Percentiles rank a stretch among this genome's conserved stretches.
phyloP scores from a whole-genome alignment of 2,888 invertebrate genomes.

The Tricholauxania praeusta region DNA sequence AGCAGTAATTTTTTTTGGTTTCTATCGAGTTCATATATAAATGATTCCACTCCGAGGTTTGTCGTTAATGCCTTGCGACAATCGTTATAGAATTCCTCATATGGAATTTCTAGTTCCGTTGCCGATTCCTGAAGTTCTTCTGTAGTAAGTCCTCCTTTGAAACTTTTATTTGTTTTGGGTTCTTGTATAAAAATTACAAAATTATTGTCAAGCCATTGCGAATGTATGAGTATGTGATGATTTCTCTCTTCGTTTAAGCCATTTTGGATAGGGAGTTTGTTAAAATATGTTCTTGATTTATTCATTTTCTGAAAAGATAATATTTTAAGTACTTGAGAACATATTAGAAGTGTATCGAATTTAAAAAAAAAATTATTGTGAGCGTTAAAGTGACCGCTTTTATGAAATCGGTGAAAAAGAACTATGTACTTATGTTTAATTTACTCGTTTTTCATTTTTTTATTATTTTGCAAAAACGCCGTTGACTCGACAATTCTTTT shows the following conservation, averaged over 20 bases:
- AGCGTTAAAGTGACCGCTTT: no score
- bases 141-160: conserved; percentile 47
- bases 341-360: background rate
- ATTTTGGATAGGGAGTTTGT: conserved; percentile 25
- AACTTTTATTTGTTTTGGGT: conserved; percentile 45
- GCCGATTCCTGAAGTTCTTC: conserved; percentile 53
- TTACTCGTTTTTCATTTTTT: no score
- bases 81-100: conserved; percentile 52
- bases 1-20: conserved; percentile 47
- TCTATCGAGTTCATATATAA: conserved; percentile 54
- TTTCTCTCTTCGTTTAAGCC: conserved; percentile 44
- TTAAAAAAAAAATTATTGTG: no score
- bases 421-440: no score
- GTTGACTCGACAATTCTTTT: no score
- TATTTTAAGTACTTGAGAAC: background rate
- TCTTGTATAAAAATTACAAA: conserved; percentile 46
- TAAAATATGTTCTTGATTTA: background rate
- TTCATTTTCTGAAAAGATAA: conserved; percentile 26
- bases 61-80: conserved; percentile 54
- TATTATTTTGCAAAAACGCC: no score
- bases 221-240: conserved; percentile 49
- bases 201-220: conserved; percentile 51
- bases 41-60: conserved; percentile 51
- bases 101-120: conserved; percentile 54
- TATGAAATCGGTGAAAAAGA: no score